Conservation (phyloP, 1,140 invertebrate species). For the Drosophila bipectinata region DNA sequence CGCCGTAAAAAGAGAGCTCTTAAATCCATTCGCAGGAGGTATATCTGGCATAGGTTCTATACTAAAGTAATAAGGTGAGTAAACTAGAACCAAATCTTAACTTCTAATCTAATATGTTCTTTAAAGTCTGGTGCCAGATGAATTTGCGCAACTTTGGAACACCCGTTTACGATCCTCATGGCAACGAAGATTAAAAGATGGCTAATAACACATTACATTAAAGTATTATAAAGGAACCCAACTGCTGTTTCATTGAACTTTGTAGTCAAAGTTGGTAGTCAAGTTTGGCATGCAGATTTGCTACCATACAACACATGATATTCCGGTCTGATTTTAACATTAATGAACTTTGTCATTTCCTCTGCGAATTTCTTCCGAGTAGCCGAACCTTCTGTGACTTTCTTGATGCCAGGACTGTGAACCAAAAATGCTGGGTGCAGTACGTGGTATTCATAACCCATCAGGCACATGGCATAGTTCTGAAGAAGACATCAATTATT, state of each 20-base stretch:
- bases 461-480: slow-evolving; percentile 83
- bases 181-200: not conserved
- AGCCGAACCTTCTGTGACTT: not conserved
- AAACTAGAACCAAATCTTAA: not conserved
- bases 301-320: slow-evolving; percentile 70
- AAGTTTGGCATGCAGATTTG: slow-evolving; percentile 52
- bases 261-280: slow-evolving; percentile 8
- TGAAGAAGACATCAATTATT: slow-evolving; percentile 11
- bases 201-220: not conserved
- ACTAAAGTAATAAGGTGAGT: slow-evolving; percentile 4
- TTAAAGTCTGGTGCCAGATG: not conserved
- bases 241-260: not conserved
- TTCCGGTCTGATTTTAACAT: slow-evolving; percentile 68
- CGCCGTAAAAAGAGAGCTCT: too few relatives aligned
- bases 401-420: slow-evolving; percentile 82
- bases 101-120: not conserved
- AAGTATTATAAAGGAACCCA: not conserved
- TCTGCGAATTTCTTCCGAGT: slow-evolving; percentile 43
- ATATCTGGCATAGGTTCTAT: slow-evolving; percentile 5
- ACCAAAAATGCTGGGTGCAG: slow-evolving; percentile 82
- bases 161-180: not conserved
- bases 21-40: not conserved
- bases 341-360: slow-evolving; percentile 69
- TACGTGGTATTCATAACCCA: slow-evolving; percentile 82
- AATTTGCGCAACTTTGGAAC: slow-evolving; percentile 6